These are phyloP conservation scores for Nannoperca obscura DNA, from an alignment of 2,797 vertebrate species.

Conservation along the genomic window DNA sequence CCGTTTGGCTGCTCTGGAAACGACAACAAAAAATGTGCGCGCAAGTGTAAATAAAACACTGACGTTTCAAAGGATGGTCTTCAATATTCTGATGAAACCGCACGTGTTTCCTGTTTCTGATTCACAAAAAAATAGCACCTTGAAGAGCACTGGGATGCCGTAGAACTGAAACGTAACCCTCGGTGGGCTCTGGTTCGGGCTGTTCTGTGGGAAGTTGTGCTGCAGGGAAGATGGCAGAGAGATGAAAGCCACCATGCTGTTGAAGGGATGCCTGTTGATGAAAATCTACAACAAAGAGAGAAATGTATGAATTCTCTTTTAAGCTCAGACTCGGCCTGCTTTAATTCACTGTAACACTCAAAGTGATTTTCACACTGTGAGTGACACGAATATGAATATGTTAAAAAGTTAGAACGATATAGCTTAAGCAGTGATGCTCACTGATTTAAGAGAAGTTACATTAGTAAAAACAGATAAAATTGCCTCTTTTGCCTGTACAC, in stretches of 20 bases:
- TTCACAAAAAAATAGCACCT: conserved; percentile 70
- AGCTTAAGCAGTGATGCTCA: background rate
- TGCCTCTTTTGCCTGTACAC: background rate
- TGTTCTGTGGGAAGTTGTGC: conserved; percentile 71
- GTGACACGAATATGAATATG: background rate
- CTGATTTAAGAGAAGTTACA: background rate
- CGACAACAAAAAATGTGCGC: conserved; percentile 3
- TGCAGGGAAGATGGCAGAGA: conserved; percentile 87
- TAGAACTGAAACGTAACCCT: conserved; percentile 93
- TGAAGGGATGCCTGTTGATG: conserved; percentile 80
- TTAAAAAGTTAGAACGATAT: background rate
- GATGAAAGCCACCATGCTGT: conserved; percentile 86
- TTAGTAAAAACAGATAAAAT: background rate
- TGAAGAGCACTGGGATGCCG: conserved; percentile 85
- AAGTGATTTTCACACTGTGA: background rate
- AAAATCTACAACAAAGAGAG: conserved; percentile 81
- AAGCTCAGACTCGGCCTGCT: background rate
- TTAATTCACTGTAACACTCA: background rate
- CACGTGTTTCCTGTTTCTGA: background rate
- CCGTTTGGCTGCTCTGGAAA: conserved; percentile 74
- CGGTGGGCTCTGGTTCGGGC: conserved; percentile 44
- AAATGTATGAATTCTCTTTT: background rate
- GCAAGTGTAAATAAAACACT: background rate
- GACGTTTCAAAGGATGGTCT: background rate
- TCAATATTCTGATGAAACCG: background rate